Evolutionary conservation across 2,113 vertebrate species (phyloP).

Genomic region (Chascanopsetta lugubris): DNA sequence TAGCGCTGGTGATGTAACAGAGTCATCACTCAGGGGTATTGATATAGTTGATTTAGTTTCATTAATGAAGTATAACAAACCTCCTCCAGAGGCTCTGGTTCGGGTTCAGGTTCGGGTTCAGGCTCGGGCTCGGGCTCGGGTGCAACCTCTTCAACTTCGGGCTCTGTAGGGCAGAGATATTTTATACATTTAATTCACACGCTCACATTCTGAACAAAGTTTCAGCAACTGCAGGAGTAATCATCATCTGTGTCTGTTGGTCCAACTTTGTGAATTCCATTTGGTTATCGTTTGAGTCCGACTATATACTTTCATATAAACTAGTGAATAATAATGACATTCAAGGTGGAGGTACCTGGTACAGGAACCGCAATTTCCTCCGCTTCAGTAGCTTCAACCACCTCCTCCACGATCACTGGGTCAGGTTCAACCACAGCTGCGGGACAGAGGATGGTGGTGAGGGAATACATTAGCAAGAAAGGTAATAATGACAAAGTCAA

Average conservation of each 20-base stretch:
- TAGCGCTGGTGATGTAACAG: background rate
- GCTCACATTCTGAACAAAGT: too few relatives aligned
- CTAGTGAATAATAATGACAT: background rate
- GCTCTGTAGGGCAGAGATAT: constrained; percentile 11
- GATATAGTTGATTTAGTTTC: too few relatives aligned
- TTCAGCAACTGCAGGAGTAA: too few relatives aligned
- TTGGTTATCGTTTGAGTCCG: too few relatives aligned
- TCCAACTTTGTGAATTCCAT: too few relatives aligned
- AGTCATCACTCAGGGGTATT: too few relatives aligned
- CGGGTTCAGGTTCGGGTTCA: constrained; percentile 9
- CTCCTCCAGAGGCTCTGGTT: constrained; percentile 46
- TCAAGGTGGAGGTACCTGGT: constrained; percentile 49
- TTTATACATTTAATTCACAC: too few relatives aligned
- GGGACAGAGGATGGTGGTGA: background rate
- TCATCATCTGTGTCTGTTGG: too few relatives aligned
- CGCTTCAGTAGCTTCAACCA: constrained; percentile 41
- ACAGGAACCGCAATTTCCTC: constrained; percentile 35
- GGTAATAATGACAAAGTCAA: too few relatives aligned
- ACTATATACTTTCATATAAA: too few relatives aligned
- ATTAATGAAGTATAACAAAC: too few relatives aligned
- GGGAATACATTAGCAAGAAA: background rate
- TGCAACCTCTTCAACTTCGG: constrained; percentile 35
- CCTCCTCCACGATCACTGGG: constrained; percentile 48
- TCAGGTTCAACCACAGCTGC: constrained; percentile 64
- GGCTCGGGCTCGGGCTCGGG: constrained; percentile 31